Conservation (phyloP, 2,888 invertebrate species). For the Acrobasis repandana region DNA sequence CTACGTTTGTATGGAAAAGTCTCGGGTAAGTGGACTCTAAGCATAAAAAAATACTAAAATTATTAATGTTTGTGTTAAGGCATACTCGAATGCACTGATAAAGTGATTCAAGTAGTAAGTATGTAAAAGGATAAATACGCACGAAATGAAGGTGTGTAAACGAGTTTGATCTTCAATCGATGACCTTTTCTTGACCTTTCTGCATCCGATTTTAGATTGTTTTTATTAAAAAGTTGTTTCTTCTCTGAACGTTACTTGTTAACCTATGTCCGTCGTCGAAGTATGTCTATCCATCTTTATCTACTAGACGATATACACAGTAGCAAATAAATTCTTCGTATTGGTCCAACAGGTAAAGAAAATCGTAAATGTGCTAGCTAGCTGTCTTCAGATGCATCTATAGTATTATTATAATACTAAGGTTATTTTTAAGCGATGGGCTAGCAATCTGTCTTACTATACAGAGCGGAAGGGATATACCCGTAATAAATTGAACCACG, state of each 20-base stretch:
- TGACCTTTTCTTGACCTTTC: constrained; percentile 28
- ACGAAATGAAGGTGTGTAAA: constrained; percentile 12
- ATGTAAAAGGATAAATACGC: constrained; percentile 4
- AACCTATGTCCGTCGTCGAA: constrained; percentile 13
- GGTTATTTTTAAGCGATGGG: too few species aligned
- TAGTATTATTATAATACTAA: too few species aligned
- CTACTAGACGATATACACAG: constrained; percentile 21
- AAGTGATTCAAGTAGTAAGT: neutral
- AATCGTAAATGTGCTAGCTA: neutral
- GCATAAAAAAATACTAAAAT: too few species aligned
- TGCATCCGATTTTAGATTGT: constrained; percentile 21
- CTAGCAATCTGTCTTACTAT: too few species aligned
- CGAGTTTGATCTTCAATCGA: constrained; percentile 21
- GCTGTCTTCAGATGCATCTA: too few species aligned
- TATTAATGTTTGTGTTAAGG: too few species aligned
- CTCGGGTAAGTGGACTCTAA: too few species aligned
- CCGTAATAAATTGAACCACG: too few species aligned
- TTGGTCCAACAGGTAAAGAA: neutral
- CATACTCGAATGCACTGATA: neutral
- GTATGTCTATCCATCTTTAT: constrained; percentile 11
- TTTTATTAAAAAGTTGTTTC: constrained; percentile 24
- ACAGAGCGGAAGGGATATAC: too few species aligned
- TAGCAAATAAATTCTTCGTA: neutral
- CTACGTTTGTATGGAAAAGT: too few species aligned
- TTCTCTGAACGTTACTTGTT: constrained; percentile 24